Evolutionary conservation across 2,888 invertebrate genomes (phyloP).

Genomic region (Cosmia trapezina): DNA sequence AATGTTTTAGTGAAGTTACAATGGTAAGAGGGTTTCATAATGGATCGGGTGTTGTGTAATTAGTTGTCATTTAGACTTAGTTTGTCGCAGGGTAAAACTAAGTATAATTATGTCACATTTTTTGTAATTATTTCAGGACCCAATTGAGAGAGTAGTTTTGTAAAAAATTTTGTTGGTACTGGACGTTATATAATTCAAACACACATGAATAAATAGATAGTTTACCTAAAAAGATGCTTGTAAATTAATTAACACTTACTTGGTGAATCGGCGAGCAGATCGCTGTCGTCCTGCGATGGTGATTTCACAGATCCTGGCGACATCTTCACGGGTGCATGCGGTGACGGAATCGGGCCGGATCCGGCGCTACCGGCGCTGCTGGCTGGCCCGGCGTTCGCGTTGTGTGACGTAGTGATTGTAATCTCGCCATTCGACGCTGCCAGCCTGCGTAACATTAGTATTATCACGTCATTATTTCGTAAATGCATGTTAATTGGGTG

Average conservation of each 20-base stretch:
- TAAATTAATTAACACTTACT: conserved; percentile 91
- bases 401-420: conserved; percentile 95
- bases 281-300: conserved; percentile 92
- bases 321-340: conserved; percentile 91
- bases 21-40: conserved; percentile 48
- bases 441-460: conserved; percentile 86
- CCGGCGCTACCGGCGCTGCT: conserved; percentile 86
- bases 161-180: not conserved
- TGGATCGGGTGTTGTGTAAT: conserved; percentile 24
- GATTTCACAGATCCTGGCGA: conserved; percentile 92
- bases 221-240: not conserved
- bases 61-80: conserved; percentile 5
- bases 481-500: conserved; percentile 35
- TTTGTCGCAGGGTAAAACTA: not conserved
- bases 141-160: not conserved
- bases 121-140: not conserved
- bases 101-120: not conserved
- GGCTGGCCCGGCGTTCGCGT: conserved; percentile 86
- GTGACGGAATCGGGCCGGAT: conserved; percentile 86
- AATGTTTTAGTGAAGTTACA: conserved; percentile 57
- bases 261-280: conserved; percentile 95
- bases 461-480: conserved; percentile 59
- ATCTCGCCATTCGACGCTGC: conserved; percentile 95
- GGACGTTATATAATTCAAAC: not conserved
- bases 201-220: not conserved